Evolutionary conservation across 2,113 vertebrate genomes (phyloP).

Genomic region (Poicephalus meyeri): DNA sequence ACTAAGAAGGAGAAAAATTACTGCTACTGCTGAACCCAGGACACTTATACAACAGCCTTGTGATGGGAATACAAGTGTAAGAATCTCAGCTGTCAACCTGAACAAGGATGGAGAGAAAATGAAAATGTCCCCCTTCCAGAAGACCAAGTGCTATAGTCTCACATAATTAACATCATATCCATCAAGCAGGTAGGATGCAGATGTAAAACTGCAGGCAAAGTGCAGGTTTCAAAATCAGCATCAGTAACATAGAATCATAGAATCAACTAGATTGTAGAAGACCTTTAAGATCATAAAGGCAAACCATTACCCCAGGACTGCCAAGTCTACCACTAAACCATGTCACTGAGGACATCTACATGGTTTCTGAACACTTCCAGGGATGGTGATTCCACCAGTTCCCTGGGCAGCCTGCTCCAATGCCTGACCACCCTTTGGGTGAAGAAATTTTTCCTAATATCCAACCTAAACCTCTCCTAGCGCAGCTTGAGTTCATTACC

Average conservation of each 20-base stretch:
- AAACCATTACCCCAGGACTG: neutral
- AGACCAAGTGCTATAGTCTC: neutral
- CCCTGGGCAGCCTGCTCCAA: neutral
- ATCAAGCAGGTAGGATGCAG: neutral
- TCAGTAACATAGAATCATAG: neutral
- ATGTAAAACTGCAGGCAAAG: neutral
- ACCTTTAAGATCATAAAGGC: neutral
- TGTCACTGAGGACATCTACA: neutral
- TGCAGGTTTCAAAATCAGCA: neutral
- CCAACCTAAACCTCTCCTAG: neutral
- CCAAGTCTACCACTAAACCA: neutral
- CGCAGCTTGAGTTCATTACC: neutral
- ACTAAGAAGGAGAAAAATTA: too few species aligned
- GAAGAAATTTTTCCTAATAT: neutral
- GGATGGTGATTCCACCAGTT: neutral
- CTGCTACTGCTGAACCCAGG: too few species aligned
- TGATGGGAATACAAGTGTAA: neutral
- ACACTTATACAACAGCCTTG: neutral
- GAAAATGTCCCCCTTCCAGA: neutral
- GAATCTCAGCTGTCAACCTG: neutral
- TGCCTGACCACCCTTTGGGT: neutral
- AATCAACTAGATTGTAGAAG: neutral
- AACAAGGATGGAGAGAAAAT: neutral
- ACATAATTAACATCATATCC: neutral
- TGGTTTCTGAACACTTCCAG: neutral